Base-by-base conservation (phyloP, 2,888 invertebrate species). In the Hermaeophaga mercurialis region DNA sequence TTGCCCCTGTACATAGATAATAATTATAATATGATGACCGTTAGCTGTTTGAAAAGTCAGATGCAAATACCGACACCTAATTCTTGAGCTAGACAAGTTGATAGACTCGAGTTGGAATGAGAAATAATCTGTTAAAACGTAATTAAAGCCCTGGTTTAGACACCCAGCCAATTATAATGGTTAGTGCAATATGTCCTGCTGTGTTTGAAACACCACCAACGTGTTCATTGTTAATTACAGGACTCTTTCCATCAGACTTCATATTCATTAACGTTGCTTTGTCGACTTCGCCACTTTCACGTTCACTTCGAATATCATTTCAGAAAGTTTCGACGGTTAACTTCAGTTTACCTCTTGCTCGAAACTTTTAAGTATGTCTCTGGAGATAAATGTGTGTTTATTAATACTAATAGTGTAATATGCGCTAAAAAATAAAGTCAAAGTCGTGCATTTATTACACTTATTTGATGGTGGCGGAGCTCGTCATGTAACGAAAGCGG, bases 151-250 rank as follows among this genome's bases (percentile, higher is more conserved):
- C n/a, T 45, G 33, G 45, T 45, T 45, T 45, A 45, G 45, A 33
- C 45, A 33, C 18, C 31, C 17, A 28, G 45, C 33, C 45, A 45
- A 45, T 45, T 31, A 45, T 31, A 45, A 45, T 45, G 45, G 45
- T 15, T 31, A 45, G 12, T 45, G 45, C 45, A 45, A 45, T 33
- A 18, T 45, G 33, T 31, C 45, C 45, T 33, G 33, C 45, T 45
- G 45, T 33, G 45, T 31, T 45, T 45, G 17, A 45, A 45, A 31
- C 31, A 45, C 33, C 45, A 17, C n/a, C 31, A 45, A 45, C 45
- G 45, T 11, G 45, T 45, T 43, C 12, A 36, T 36, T 36, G 36
- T 15, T 41, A 45, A 45, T 45, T 45, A 45, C 45, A 24, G 14
- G 45, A 45, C 45, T 45, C 45, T 43, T 43, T 43, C 43, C 15